phyloP scores from a whole-genome alignment of 1,140 invertebrate genomes.

The Thereuonema tuberculata region DNA sequence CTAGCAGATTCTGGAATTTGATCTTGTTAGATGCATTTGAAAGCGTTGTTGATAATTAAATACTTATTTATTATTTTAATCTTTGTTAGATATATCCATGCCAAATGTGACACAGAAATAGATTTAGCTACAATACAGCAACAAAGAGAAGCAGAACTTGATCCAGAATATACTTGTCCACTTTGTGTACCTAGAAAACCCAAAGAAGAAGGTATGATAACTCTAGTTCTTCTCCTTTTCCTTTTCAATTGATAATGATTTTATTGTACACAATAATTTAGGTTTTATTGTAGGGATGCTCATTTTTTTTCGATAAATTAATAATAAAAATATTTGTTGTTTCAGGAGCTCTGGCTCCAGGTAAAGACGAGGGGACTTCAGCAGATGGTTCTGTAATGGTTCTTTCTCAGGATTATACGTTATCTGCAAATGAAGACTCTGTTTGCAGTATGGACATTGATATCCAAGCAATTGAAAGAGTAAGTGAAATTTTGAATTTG shows the following conservation, averaged over 20 bases:
- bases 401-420: slow-evolving; percentile 28
- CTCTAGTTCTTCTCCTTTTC: no score
- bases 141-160: slow-evolving; percentile 60
- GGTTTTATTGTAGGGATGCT: no score
- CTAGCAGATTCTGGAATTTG: no score
- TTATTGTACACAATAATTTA: no score
- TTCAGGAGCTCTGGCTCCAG: no score
- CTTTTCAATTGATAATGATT: no score
- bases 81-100: slow-evolving; percentile 72
- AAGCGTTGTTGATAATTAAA: no score
- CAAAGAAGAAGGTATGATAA: not conserved
- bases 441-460: slow-evolving; percentile 33
- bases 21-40: no score
- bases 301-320: no score
- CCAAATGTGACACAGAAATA: slow-evolving; percentile 76
- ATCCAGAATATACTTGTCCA: slow-evolving; percentile 77
- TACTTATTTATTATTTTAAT: not conserved
- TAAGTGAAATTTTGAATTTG: slow-evolving; percentile 13
- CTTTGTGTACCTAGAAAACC: slow-evolving; percentile 50
- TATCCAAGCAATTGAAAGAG: slow-evolving; percentile 15
- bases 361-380: slow-evolving; percentile 7
- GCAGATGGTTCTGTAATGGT: slow-evolving; percentile 7
- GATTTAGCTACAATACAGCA: slow-evolving; percentile 60
- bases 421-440: slow-evolving; percentile 31
- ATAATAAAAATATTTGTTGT: no score